Evolutionary conservation across 2,113 vertebrate genomes (phyloP), one percentile per base, ranked within the genome.

Genomic region (Dunckerocampus dactyliophorus): DNA sequence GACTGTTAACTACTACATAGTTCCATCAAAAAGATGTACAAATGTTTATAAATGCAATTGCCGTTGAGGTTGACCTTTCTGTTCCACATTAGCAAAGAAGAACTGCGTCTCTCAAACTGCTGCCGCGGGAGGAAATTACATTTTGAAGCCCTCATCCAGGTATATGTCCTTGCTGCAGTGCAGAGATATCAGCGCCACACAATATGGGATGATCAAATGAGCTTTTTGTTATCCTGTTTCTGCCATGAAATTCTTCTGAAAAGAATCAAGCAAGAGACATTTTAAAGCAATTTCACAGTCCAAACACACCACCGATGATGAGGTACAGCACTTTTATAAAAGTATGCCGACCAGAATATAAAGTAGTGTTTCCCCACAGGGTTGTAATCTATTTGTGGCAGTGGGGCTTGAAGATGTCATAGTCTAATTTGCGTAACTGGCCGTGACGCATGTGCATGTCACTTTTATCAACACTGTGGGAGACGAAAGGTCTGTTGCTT

Each of bases 271-370:
- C 12, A 15, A 43, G 19, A 58, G 15, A 58, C 22, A 37, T 24
- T 45, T 22, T 4, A 16, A 12, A 2, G 12, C 37, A 21, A 17
- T 24, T 46, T 45, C 16, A n/a, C 16, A 20, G 50, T 52, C 39
- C 61, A 65, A 66, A 67, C 48, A 50, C 4, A 70, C 22, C 45
- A 61, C 43, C 48, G 47, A 10, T 56, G 8, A 74, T 14, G 34
- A 13, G 0, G 31, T 17, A 16, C 19, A 22, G 20, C 15, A 45
- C 22, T 3, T 62, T 37, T 19, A 59, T 19, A 21, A 47, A 16
- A 43, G n/a, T n/a, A n/a, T n/a, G n/a, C n/a, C n/a, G n/a, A n/a
- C n/a, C 24, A 28, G 24, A 28, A 28, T 28, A 28, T 28, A 28
- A 2, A 28, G 24, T 28, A 28, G 24, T 28, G 24, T 28, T 28